Evolutionary conservation across 2,888 invertebrate genomes (phyloP), one percentile per base, ranked within the genome.

Genomic region (Andrena flavipes): DNA sequence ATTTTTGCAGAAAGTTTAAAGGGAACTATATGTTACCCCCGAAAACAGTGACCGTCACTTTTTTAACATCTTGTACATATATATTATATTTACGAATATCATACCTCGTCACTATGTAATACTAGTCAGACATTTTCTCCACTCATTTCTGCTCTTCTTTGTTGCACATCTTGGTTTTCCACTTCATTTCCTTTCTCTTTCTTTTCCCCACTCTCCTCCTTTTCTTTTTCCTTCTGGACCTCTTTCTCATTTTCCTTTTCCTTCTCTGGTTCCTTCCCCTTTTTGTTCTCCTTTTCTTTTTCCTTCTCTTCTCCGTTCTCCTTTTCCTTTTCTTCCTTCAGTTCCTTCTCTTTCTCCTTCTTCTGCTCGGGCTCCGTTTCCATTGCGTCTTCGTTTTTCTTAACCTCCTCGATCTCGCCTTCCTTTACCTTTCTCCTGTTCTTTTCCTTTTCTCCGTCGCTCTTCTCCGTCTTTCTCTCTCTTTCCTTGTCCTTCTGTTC

Each of bases 81-180:
- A 42, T 42, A 42, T 42, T 42, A 42, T 16, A 42, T 42, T 42
- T 16, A 20, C 20, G 10, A 59, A n/a, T 59, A 49, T 65, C 72
- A 82, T 71, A 93, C 93, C 89, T 93, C 92, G 74, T 92, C 90
- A 84, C 91, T 92, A 89, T 92, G 91, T 83, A 92, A 87, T 60
- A 92, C 90, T 92, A 93, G 93, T 94, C 94, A 94, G 87, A 94
- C 94, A 54, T 91, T 90, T 69, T 93, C 92, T 59, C 89, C 91
- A 64, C 84, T 86, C 23, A 77, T 84, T 70, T 86, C 87, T 13
- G 76, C 69, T 8, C 74, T 82, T 60, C 81, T 83, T 63, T 75
- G 84, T 68, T 76, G 87, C 16, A 77, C 76, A 10, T 87, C 87
- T 30, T 74, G 85, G 7, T 20, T 30, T 23, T 48, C 67, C 33